These are phyloP conservation scores for Caerostris darwini DNA, from an alignment of 1,140 invertebrate species.

Conservation along the genomic window DNA sequence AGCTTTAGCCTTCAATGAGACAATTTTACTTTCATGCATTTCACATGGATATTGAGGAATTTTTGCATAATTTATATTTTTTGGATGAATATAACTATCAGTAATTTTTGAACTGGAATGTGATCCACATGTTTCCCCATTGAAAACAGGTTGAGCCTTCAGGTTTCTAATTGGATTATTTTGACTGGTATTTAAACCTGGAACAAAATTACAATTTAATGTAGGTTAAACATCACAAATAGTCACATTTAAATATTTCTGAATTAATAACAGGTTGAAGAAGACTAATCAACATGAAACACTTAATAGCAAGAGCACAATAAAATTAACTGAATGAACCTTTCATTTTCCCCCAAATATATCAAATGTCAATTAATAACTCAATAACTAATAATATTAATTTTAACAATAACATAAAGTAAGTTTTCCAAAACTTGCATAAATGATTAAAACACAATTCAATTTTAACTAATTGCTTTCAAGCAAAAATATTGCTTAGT, in stretches of 20 bases:
- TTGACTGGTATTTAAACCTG: constrained; percentile 40
- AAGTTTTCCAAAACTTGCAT: too few relatives aligned
- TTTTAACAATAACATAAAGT: too few relatives aligned
- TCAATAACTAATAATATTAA: too few relatives aligned
- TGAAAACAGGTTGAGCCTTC: not conserved
- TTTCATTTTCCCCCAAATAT: too few relatives aligned
- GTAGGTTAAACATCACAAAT: not conserved
- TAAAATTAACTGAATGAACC: too few relatives aligned
- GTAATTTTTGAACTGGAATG: constrained; percentile 53
- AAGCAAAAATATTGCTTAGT: too few relatives aligned
- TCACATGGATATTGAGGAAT: constrained; percentile 75
- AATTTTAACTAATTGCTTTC: too few relatives aligned
- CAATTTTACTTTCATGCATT: constrained; percentile 76
- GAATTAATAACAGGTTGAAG: not conserved
- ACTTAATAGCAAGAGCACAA: not conserved
- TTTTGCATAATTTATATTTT: constrained; percentile 72
- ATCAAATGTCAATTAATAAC: too few relatives aligned
- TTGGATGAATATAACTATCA: constrained; percentile 71
- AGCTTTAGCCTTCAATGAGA: constrained; percentile 56
- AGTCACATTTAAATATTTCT: not conserved
- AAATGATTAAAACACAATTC: too few relatives aligned
- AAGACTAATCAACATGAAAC: not conserved
- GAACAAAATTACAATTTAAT: not conserved
- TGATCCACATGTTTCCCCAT: not conserved
- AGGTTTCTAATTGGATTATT: not conserved